These are phyloP conservation scores for Eristalis tenax DNA, from an alignment of 2,888 invertebrate species.

Conservation along the genomic window DNA sequence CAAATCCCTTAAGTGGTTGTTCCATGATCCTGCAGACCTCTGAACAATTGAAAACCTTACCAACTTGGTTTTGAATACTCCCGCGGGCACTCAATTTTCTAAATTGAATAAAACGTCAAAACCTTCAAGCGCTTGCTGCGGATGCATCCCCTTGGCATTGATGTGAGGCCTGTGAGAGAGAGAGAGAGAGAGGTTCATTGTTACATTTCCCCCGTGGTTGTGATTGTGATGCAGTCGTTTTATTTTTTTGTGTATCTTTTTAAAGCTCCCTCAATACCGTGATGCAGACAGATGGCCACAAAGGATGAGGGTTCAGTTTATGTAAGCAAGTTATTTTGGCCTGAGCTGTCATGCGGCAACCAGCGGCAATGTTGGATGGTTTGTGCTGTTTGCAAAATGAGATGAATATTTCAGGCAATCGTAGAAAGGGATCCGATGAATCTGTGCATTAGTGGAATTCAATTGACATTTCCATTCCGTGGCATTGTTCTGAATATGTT, in stretches of 20 bases:
- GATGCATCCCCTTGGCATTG: not conserved
- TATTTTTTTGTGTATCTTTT: not conserved
- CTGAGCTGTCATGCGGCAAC: not conserved
- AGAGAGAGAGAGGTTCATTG: not conserved
- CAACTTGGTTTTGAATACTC: not conserved
- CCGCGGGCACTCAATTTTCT: not conserved
- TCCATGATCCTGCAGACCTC: not conserved
- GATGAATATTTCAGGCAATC: not conserved
- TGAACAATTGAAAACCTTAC: not conserved
- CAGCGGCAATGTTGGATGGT: not conserved
- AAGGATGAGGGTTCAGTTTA: not conserved
- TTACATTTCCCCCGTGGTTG: not conserved
- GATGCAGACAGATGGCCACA: not conserved
- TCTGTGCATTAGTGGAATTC: not conserved
- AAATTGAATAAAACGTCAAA: not conserved
- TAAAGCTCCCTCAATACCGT: not conserved
- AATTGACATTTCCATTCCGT: no score
- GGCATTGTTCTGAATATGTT: not conserved
- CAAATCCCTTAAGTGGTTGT: not conserved
- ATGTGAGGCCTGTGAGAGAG: no score
- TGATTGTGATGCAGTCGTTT: not conserved
- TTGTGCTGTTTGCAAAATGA: not conserved
- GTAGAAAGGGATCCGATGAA: not conserved
- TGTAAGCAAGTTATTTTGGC: slow-evolving; percentile 8
- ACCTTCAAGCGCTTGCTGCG: not conserved